phyloP scores from a whole-genome alignment of 1,140 invertebrate genomes.

The Aphidius gifuensis region DNA sequence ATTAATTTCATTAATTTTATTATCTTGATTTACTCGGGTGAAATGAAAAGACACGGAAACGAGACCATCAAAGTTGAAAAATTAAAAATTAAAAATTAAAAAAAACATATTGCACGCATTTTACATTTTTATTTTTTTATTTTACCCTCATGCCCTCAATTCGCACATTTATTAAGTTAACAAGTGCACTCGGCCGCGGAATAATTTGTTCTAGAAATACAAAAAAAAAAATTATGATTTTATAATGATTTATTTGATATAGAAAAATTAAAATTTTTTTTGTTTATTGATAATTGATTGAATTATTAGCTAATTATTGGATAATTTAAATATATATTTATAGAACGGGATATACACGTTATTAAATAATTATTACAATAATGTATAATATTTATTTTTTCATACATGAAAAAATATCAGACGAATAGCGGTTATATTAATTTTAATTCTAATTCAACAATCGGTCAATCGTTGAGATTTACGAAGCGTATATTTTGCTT shows the following conservation, averaged over 20 bases:
- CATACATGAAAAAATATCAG: background rate
- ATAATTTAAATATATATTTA: background rate
- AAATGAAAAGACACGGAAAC: background rate
- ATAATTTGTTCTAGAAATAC: slow-evolving; percentile 11
- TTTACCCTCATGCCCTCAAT: slow-evolving; percentile 2
- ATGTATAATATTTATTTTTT: slow-evolving; percentile 4
- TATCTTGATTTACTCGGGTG: background rate
- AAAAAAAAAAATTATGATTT: slow-evolving; percentile 2
- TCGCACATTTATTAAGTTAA: background rate
- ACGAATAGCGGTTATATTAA: slow-evolving; percentile 19
- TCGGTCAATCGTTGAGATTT: slow-evolving; percentile 18
- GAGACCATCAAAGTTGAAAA: background rate
- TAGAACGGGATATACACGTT: background rate
- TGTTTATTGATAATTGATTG: background rate
- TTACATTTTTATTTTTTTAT: background rate
- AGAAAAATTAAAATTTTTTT: background rate
- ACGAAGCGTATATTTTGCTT: slow-evolving; percentile 13
- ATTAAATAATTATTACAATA: background rate
- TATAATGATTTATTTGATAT: background rate
- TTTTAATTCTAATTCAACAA: slow-evolving; percentile 18
- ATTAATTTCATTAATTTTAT: background rate
- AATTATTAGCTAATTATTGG: background rate
- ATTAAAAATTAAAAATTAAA: background rate
- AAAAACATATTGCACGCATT: background rate
- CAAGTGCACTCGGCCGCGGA: slow-evolving; percentile 16